These are phyloP conservation scores for Acrossocheilus wenchowensis DNA, from an alignment of 2,797 vertebrate genomes.

Conservation along the genomic window DNA sequence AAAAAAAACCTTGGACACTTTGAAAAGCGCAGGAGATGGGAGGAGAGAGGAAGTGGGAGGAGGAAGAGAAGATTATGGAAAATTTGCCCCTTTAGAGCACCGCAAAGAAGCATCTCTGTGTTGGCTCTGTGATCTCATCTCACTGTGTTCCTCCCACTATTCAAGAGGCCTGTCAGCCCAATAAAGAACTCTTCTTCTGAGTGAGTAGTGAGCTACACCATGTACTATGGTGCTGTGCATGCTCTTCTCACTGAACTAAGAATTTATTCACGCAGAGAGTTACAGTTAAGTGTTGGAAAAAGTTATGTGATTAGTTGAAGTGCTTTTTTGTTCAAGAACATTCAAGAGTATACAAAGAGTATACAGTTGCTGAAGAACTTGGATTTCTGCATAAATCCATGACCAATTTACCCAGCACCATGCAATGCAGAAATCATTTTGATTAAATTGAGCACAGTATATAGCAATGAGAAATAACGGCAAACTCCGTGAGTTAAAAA, in stretches of 20 bases:
- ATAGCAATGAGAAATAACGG: neutral
- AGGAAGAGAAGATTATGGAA: conserved; percentile 47
- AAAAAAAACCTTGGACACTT: conserved; percentile 67
- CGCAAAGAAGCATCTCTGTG: conserved; percentile 17
- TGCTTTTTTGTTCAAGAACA: neutral
- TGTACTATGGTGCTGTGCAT: neutral
- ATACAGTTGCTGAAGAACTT: neutral
- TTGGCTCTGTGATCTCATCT: conserved; percentile 37
- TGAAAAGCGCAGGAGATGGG: conserved; percentile 61
- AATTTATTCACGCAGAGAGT: neutral
- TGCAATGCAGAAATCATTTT: neutral
- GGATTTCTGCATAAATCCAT: neutral
- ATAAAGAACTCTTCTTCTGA: conserved; percentile 36
- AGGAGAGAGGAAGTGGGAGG: conserved; percentile 61
- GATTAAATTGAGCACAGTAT: neutral
- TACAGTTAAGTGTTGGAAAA: neutral
- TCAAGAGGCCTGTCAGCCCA: conserved; percentile 43
- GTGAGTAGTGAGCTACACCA: conserved; percentile 26
- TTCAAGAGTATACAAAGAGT: conserved; percentile 2
- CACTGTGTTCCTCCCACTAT: conserved; percentile 39
- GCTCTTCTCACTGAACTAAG: neutral
- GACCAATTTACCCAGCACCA: neutral
- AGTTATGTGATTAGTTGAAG: conserved; percentile 25
- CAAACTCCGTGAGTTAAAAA: neutral
- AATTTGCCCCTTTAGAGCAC: conserved; percentile 52